Base-by-base conservation (phyloP, 1,140 invertebrate species). In the Delia radicum region DNA sequence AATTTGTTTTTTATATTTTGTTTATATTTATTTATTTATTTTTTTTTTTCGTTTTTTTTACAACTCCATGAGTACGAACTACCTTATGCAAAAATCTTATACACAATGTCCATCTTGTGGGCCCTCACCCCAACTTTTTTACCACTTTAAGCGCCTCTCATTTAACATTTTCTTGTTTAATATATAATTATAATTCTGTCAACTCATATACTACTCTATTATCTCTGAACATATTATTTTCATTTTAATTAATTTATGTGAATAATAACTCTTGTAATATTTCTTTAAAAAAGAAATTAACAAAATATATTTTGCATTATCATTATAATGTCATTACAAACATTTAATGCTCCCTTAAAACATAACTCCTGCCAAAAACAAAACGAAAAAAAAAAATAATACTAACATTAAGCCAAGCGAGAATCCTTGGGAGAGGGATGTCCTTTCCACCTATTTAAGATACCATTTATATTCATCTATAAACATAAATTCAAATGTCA, bases 401-500 rank as follows among this genome's bases (percentile, higher is more conserved):
- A 55, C 48, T 42, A 13, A 13, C 18, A 24, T 8, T 8, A 55
- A 21, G 24, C 18, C 4, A 55, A 37, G 3, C 8, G 13, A 7
- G 33, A 37, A 7, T 10, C 33, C 33, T 37, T 37, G 13, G 8
- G 33, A 37, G 7, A 21, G 48, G 18, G 48, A 24, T 7, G 3
- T 24, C 10, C 18, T 8, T 3, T 24, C 65, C 26, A 27, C 62
- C 8, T 29, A 24, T 69, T 55, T 55, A 69, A 69, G 37, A 33
- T n/a, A 24, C 10, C 29, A 69, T 69, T 69, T 33, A 33, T 33
- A 69, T 69, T 69, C 65, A 69, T 69, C 65, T 37, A 33, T 33
- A 69, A 37, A 69, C 65, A 33, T 69, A 69, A 37, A 69, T 69
- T 69, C 65, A 24, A 69, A 69, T 69, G 65, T 69, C 65, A 69